Evolutionary conservation across 1,140 invertebrate species (phyloP).

Genomic region (Zaprionus davidi): DNA sequence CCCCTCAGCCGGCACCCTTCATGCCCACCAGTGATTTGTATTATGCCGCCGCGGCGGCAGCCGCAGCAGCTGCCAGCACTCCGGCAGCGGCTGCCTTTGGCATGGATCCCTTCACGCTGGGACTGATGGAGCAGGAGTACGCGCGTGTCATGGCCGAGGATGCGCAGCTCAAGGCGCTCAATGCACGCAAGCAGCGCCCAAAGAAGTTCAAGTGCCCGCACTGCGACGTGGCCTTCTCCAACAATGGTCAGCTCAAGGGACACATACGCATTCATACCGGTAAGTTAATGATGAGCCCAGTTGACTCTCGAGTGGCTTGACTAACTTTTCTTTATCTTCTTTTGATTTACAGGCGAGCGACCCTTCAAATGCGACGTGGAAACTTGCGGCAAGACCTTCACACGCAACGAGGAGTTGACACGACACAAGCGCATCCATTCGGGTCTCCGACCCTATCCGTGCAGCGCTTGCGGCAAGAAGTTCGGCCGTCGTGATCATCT

Average conservation of each 20-base stretch:
- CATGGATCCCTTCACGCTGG: constrained; percentile 76
- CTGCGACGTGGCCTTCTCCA: constrained; percentile 95
- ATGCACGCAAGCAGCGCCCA: constrained; percentile 90
- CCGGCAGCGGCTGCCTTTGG: constrained; percentile 57
- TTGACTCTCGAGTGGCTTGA: neutral
- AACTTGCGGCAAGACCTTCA: constrained; percentile 95
- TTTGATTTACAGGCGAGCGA: constrained; percentile 88
- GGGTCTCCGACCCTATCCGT: constrained; percentile 91
- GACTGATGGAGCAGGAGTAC: constrained; percentile 87
- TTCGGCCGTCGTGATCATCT: constrained; percentile 96
- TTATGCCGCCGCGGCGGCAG: constrained; percentile 68
- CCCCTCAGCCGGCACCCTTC: constrained; percentile 48
- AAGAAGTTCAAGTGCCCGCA: constrained; percentile 95
- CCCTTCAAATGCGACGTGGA: constrained; percentile 94
- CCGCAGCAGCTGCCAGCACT: constrained; percentile 50
- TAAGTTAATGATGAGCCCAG: constrained; percentile 69
- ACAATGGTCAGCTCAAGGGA: constrained; percentile 96
- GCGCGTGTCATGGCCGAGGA: constrained; percentile 88
- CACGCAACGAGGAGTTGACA: constrained; percentile 96
- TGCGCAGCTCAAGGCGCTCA: constrained; percentile 87
- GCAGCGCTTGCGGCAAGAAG: constrained; percentile 91
- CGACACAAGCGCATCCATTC: constrained; percentile 96
- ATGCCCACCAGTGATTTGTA: constrained; percentile 68
- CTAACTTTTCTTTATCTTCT: constrained; percentile 38
- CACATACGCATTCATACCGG: constrained; percentile 96